Base-by-base conservation (phyloP, 2,797 vertebrate species). In the Coracias cyanogaster region DNA sequence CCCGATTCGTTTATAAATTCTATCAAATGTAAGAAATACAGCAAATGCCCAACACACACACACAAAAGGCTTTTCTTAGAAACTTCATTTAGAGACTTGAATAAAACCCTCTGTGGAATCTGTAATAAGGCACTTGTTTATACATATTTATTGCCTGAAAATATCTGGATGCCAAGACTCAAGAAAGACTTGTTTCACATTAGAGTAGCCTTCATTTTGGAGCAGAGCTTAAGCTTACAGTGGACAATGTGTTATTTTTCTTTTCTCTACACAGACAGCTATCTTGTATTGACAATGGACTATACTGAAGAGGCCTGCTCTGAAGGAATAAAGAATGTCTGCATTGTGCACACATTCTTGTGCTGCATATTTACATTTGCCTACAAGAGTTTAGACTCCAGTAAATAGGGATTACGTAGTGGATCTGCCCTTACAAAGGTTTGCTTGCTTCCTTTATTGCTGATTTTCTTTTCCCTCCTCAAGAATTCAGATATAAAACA, bases 351-450 rank as follows among this genome's bases (percentile, higher is more conserved):
- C 67, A 91, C 70, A 89, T 85, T 91, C 80, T 94, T 86, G 72
- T 94, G 90, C 43, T 96, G 95, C 96, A 92, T 93, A 96, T 96
- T 97, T 97, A 92, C 90, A 91, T 92, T 93, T 95, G 57, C 76
- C 83, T 96, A 89, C 35, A 86, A 82, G 83, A 96, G 72, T 93
- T 90, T n/a, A 94, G 91, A 86, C 82, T 93, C 72, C 66, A 88
- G 83, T 92, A 95, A 96, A 96, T 52, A 96, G 48, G 46, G 74
- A 94, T 94, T 95, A 58, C 93, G 45, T 13, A 19, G 70, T 55
- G 33, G 58, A 76, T 94, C 73, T 92, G 15, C 70, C 67, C 62
- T 96, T 94, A 88, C 57, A 93, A 91, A 96, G 52, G 64, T 95
- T 96, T 95, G 84, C 72, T 45, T 94, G 49, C 73, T 67, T 45